Conservation (phyloP, 2,888 invertebrate species). For the Catotricha subobsoleta region DNA sequence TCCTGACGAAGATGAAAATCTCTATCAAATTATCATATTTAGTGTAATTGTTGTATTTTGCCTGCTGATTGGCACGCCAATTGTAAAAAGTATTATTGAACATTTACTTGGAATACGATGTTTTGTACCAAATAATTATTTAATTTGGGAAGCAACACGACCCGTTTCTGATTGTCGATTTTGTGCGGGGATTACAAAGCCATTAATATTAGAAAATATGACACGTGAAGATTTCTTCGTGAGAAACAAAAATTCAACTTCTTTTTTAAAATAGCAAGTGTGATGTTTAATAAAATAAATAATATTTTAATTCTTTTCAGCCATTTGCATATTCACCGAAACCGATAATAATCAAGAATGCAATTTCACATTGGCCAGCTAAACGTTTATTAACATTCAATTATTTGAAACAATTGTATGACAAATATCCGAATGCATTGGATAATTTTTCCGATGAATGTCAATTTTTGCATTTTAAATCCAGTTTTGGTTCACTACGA, state of each 20-base stretch:
- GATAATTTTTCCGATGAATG: constrained; percentile 62
- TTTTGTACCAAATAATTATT: constrained; percentile 63
- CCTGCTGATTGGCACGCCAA: constrained; percentile 23
- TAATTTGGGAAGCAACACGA: constrained; percentile 72
- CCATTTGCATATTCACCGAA: constrained; percentile 57
- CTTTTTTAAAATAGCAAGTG: neutral
- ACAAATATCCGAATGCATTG: constrained; percentile 47
- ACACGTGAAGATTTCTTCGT: constrained; percentile 48
- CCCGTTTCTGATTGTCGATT: constrained; percentile 62
- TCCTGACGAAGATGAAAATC: constrained; percentile 11
- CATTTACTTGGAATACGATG: constrained; percentile 46
- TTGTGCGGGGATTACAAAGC: constrained; percentile 38
- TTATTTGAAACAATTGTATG: constrained; percentile 52
- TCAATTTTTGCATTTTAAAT: constrained; percentile 73
- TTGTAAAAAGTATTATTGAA: constrained; percentile 24
- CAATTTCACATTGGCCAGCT: constrained; percentile 61
- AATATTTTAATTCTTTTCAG: constrained; percentile 17
- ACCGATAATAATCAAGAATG: constrained; percentile 63
- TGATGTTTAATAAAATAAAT: neutral
- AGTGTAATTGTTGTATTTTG: constrained; percentile 12
- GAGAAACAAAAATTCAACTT: constrained; percentile 14
- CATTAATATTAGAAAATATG: constrained; percentile 48
- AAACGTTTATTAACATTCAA: constrained; percentile 43
- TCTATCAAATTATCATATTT: constrained; percentile 11
- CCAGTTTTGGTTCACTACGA: constrained; percentile 53